phyloP scores from a whole-genome alignment of 2,888 invertebrate species.

The Drosophila diplacantha region DNA sequence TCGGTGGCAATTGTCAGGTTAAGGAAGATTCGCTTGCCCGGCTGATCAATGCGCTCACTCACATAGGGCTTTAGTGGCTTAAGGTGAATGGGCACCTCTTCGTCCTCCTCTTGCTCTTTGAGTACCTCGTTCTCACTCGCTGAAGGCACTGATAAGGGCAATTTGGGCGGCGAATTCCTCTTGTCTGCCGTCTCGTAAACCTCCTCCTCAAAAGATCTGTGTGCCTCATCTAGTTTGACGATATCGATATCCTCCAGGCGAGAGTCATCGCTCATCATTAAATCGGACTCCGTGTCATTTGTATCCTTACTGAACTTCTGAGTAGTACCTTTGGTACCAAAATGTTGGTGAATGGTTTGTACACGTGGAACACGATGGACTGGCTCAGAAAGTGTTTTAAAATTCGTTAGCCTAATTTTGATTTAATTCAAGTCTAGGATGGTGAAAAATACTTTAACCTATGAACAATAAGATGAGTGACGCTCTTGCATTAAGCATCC shows the following conservation, averaged over 20 bases:
- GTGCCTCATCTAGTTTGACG: constrained; percentile 70
- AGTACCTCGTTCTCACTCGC: constrained; percentile 61
- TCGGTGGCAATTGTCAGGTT: constrained; percentile 90
- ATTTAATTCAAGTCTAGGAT: background rate
- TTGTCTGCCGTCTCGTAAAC: constrained; percentile 71
- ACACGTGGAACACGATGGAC: background rate
- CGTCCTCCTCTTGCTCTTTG: constrained; percentile 35
- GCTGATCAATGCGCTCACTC: constrained; percentile 63
- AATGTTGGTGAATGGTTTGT: background rate
- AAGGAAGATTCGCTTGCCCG: constrained; percentile 83
- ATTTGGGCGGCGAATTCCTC: background rate
- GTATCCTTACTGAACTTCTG: background rate
- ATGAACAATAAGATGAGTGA: background rate
- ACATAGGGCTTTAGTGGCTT: constrained; percentile 62
- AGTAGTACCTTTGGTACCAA: constrained; percentile 16
- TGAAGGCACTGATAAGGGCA: constrained; percentile 12
- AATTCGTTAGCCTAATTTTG: background rate
- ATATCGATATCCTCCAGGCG: constrained; percentile 74
- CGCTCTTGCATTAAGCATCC: background rate
- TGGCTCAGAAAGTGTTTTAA: constrained; percentile 8
- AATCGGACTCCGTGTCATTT: constrained; percentile 59
- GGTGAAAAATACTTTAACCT: background rate
- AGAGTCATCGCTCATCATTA: constrained; percentile 75
- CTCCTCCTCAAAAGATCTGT: constrained; percentile 63
- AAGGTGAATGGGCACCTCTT: constrained; percentile 26